These are phyloP conservation scores for Pseudolaguvia tuberculata DNA, from an alignment of 2,113 vertebrate species.

Conservation along the genomic window DNA sequence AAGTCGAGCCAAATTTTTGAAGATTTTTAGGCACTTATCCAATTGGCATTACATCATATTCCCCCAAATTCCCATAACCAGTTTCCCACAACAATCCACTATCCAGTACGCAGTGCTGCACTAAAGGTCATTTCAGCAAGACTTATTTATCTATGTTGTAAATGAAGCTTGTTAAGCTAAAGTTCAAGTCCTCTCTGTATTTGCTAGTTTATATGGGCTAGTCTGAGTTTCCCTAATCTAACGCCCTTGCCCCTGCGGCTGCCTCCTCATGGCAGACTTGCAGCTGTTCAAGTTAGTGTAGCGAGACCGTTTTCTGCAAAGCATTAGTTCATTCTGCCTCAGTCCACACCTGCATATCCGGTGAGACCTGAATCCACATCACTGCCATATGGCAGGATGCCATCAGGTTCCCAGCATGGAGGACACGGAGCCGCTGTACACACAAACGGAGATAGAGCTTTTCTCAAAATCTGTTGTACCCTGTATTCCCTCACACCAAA, in stretches of 20 bases:
- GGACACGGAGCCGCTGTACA: neutral
- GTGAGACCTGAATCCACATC: slow-evolving; percentile 35
- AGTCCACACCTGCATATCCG: slow-evolving; percentile 46
- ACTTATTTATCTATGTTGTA: slow-evolving; percentile 11
- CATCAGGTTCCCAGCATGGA: slow-evolving; percentile 35
- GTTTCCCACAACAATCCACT: neutral
- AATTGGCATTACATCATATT: neutral
- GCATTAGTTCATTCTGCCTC: slow-evolving; percentile 35
- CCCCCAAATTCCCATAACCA: neutral
- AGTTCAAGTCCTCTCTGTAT: slow-evolving; percentile 4
- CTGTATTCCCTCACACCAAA: neutral
- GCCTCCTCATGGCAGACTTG: slow-evolving; percentile 23
- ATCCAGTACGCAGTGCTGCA: neutral
- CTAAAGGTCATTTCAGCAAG: slow-evolving; percentile 26
- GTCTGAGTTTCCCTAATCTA: slow-evolving; percentile 40
- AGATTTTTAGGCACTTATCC: neutral
- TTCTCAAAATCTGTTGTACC: neutral
- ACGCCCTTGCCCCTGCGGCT: slow-evolving; percentile 22
- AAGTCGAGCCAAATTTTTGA: neutral
- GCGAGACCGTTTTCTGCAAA: neutral
- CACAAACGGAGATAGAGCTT: neutral
- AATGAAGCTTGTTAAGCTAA: slow-evolving; percentile 24
- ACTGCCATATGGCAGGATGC: slow-evolving; percentile 41
- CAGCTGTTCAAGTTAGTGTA: slow-evolving; percentile 35
- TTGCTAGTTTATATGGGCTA: slow-evolving; percentile 34